Evolutionary conservation across 2,797 vertebrate species (phyloP).

Genomic region (Steatocranus sp.): DNA sequence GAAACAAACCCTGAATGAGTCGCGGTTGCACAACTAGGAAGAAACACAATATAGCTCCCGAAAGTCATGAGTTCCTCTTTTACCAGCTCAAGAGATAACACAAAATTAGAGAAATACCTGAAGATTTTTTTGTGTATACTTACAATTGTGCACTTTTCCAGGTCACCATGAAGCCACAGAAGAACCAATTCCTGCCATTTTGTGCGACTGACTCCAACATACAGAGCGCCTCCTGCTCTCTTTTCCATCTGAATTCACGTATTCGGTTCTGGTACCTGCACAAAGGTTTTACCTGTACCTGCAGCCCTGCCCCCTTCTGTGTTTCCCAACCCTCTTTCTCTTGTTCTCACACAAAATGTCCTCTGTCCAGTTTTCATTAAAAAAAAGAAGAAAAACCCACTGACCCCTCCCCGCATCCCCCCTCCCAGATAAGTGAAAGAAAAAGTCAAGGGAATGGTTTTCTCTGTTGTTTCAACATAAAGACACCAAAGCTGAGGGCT

Average conservation of each 20-base stretch:
- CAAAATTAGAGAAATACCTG: not conserved
- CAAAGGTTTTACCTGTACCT: conserved; percentile 50
- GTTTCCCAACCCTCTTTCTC: not conserved
- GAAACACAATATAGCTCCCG: not conserved
- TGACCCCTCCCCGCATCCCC: not conserved
- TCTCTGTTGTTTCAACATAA: conserved; percentile 47
- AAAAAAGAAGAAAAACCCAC: not conserved
- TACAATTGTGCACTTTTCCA: not conserved
- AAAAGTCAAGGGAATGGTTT: conserved; percentile 29
- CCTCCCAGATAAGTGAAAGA: conserved; percentile 11
- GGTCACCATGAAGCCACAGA: not conserved
- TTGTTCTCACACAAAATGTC: conserved; percentile 53
- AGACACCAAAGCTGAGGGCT: conserved; percentile 23
- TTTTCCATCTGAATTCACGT: not conserved
- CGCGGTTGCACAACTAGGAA: accelerated
- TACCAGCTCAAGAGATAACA: not conserved
- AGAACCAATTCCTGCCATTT: not conserved
- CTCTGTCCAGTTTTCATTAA: conserved; percentile 57
- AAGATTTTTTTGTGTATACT: conserved; percentile 1
- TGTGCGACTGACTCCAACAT: not conserved
- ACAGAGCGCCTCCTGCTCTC: not conserved
- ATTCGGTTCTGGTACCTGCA: conserved; percentile 14
- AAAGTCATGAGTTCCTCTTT: not conserved
- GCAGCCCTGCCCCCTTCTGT: not conserved
- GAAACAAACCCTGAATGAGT: not conserved